Base-by-base conservation (phyloP, 2,113 vertebrate species). In the Rhadina sibilatrix region DNA sequence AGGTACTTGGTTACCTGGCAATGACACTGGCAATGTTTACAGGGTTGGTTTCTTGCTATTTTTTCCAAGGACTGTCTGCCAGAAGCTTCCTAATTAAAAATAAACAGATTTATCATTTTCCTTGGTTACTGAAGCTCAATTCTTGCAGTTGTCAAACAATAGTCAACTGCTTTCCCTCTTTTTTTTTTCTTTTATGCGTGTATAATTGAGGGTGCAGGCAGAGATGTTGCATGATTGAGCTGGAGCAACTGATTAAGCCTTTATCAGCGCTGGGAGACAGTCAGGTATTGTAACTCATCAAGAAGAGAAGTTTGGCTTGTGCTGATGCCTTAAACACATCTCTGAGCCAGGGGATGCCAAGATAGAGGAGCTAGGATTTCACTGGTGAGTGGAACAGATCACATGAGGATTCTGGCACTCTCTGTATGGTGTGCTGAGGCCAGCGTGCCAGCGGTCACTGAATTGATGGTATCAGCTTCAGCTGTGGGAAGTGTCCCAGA, bases 341-440 rank as follows among this genome's bases (percentile, higher is more conserved):
- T 95, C 83, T 94, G 89, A 95, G 77, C 38, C 50, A 56, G 78
- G 77, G 95, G 87, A 86, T 79, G 93, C 93, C 83, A 87, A 88
- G 96, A 86, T 90, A 97, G 90, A 94, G 93, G 93, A 98, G 98
- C 94, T 98, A 97, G 96, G 90, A 97, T 98, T 98, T 98, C 98
- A 98, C 98, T 99, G 97, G 98, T 98, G 97, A 93, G 95, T 96
- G 90, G 91, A 94, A 49, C 77, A 59, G 94, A 97, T 98, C 98
- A 99, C 98, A 98, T 99, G 98, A 97, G 93, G 94, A 95, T 96
- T 97, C 97, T 98, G 97, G 97, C 96, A 89, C 59, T n/a, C 97
- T 96, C 83, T 98, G 68, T 97, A 97, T 97, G 98, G 98, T 97
- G 92, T 89, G 93, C 88, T 95, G 94, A 97, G 95, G 95, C 53